Evolutionary conservation across 2,797 vertebrate species (phyloP).

Genomic region (Phoeniculus purpureus): DNA sequence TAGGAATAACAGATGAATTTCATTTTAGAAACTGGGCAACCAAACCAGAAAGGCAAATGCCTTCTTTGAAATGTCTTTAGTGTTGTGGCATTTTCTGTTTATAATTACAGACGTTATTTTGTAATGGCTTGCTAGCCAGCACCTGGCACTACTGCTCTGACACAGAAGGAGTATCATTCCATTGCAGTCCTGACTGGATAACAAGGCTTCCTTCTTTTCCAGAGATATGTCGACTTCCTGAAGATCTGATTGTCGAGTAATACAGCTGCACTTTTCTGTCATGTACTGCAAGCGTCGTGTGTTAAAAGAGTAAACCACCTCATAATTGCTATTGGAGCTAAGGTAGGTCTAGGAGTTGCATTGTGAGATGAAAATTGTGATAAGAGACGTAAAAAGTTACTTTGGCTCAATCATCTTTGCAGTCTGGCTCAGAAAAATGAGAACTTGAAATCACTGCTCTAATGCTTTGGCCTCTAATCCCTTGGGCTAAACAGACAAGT

Average conservation of each 20-base stretch:
- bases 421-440: slow-evolving; percentile 1
- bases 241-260: not conserved
- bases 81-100: not conserved
- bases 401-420: slow-evolving; percentile 24
- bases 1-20: not conserved
- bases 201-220: not conserved
- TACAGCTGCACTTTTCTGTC: slow-evolving; percentile 33
- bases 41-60: not conserved
- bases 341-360: slow-evolving; percentile 51
- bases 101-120: not conserved
- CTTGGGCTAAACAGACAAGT: not conserved
- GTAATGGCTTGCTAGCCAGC: not conserved
- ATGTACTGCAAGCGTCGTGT: slow-evolving; percentile 35
- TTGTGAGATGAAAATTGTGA: slow-evolving; percentile 43
- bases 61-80: not conserved
- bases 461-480: too few species aligned
- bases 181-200: not conserved
- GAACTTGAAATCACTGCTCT: slow-evolving; percentile 6
- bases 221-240: not conserved
- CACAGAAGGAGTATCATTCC: not conserved
- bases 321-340: slow-evolving; percentile 12
- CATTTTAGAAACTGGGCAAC: not conserved
- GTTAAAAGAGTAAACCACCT: slow-evolving; percentile 51
- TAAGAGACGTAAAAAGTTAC: slow-evolving; percentile 16
- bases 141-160: not conserved